phyloP scores from a whole-genome alignment of 2,888 invertebrate species.

The Agrilus cyanescens region DNA sequence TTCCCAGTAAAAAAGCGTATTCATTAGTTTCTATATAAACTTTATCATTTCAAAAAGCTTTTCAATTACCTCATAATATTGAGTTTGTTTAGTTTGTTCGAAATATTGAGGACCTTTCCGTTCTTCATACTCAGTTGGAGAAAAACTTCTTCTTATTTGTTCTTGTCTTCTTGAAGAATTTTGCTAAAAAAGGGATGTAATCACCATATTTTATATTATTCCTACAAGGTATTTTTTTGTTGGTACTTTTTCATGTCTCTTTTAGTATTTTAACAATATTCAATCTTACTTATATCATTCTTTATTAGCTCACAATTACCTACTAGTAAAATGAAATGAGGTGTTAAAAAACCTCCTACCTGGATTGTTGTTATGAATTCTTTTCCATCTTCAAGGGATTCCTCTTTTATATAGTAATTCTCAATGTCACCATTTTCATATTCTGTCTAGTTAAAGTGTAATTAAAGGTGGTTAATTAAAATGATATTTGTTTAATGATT shows the following conservation, averaged over 20 bases:
- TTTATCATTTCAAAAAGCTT: neutral
- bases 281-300: too few species aligned
- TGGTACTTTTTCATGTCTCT: too few species aligned
- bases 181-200: slow-evolving; percentile 17
- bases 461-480: slow-evolving; percentile 9
- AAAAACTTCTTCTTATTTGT: slow-evolving; percentile 24
- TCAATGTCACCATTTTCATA: slow-evolving; percentile 31
- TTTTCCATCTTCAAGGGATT: slow-evolving; percentile 26
- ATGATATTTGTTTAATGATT: neutral
- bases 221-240: too few species aligned
- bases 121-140: slow-evolving; percentile 25
- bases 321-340: neutral
- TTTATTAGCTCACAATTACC: too few species aligned
- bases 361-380: slow-evolving; percentile 30
- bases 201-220: too few species aligned
- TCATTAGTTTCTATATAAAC: neutral
- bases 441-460: slow-evolving; percentile 25
- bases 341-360: slow-evolving; percentile 20
- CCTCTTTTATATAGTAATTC: slow-evolving; percentile 28
- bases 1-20: neutral
- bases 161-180: slow-evolving; percentile 28
- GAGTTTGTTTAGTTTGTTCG: slow-evolving; percentile 29
- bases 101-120: slow-evolving; percentile 29
- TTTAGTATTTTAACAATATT: too few species aligned
- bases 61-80: slow-evolving; percentile 30